These are phyloP conservation scores for Nymphalis urticae DNA, from an alignment of 2,888 invertebrate species.

Conservation along the genomic window DNA sequence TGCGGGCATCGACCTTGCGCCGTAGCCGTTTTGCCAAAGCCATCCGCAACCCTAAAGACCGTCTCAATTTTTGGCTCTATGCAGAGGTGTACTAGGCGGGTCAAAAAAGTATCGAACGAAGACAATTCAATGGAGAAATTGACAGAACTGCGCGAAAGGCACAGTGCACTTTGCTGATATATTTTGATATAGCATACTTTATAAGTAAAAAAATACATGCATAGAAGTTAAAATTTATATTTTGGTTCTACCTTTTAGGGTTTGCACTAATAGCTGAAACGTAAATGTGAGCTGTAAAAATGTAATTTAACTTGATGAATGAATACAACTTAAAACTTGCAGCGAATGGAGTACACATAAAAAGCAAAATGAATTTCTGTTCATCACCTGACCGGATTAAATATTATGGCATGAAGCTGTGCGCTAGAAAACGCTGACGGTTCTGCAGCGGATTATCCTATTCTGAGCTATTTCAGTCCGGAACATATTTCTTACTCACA, in stretches of 20 bases:
- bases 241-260: too few species aligned
- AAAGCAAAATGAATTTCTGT: not conserved
- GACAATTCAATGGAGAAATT: constrained; percentile 7
- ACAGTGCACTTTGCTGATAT: too few species aligned
- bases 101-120: constrained; percentile 5
- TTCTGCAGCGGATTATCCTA: too few species aligned
- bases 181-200: too few species aligned
- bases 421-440: not conserved
- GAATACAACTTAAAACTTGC: too few species aligned
- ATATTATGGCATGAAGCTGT: not conserved
- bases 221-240: too few species aligned
- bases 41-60: constrained; percentile 35
- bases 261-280: too few species aligned
- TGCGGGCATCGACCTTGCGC: constrained; percentile 70
- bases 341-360: not conserved
- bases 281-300: too few species aligned
- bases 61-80: constrained; percentile 23
- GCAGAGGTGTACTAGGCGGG: constrained; percentile 9
- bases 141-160: not conserved
- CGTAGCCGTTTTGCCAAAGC: constrained; percentile 41
- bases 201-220: too few species aligned
- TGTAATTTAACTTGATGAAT: too few species aligned
- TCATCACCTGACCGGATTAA: not conserved
- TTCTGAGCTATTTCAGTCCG: too few species aligned
- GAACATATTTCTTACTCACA: too few species aligned